Conservation (phyloP, 2,888 invertebrate genomes). For the Alloplasta piceator region DNA sequence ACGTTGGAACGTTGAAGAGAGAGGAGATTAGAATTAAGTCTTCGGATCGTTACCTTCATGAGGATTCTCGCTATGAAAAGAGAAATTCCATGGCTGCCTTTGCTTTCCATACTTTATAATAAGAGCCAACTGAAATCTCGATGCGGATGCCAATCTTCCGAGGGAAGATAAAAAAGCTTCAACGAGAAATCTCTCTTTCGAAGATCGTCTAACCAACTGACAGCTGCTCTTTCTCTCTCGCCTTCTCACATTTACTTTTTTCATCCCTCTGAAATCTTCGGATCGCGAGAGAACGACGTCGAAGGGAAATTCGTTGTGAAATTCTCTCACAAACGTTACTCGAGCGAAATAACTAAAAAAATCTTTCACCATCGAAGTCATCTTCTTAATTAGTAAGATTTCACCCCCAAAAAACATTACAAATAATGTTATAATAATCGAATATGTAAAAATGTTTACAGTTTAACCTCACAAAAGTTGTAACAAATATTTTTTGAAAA, state of each 20-base stretch:
- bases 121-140: constrained; percentile 20
- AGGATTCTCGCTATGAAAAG: neutral
- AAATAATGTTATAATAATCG: no score
- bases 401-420: no score
- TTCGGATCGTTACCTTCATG: neutral
- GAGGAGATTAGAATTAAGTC: neutral
- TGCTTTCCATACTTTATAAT: constrained; percentile 8
- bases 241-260: neutral
- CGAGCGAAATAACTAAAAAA: neutral
- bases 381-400: neutral
- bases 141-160: constrained; percentile 34
- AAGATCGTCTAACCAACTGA: constrained; percentile 16
- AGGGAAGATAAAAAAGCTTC: constrained; percentile 21
- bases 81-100: constrained; percentile 16
- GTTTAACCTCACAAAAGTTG: no score
- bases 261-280: neutral
- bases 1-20: no score
- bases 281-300: no score
- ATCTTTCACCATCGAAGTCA: constrained; percentile 6
- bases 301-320: no score
- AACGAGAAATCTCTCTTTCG: constrained; percentile 19
- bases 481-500: no score
- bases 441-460: no score
- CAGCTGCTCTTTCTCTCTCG: constrained; percentile 8
- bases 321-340: neutral